Conservation (phyloP, 2,113 vertebrate genomes). For the Helogale parvula region DNA sequence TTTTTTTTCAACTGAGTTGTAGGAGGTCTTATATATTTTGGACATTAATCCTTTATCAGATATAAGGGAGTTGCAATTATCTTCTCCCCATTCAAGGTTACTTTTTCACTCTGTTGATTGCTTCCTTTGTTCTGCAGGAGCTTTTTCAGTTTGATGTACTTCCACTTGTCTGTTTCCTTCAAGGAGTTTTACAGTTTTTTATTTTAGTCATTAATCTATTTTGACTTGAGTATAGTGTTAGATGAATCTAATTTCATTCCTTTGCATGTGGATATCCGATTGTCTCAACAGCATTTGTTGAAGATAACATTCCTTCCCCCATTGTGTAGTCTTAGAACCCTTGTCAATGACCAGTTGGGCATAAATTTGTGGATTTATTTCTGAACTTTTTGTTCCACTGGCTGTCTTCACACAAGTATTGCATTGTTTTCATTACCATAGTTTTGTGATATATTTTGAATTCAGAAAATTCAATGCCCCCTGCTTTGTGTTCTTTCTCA, state of each 20-base stretch:
- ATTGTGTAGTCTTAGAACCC: background rate
- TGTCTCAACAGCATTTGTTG: background rate
- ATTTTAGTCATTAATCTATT: background rate
- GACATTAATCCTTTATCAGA: background rate
- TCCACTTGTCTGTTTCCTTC: background rate
- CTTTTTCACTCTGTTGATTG: background rate
- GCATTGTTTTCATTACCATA: background rate
- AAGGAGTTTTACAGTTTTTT: background rate
- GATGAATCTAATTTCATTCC: background rate
- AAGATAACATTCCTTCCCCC: background rate
- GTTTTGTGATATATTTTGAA: background rate
- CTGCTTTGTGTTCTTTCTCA: background rate
- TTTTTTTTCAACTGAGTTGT: background rate
- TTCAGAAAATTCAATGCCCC: background rate
- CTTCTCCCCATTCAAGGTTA: background rate
- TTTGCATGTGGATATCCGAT: background rate
- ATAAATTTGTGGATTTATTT: background rate
- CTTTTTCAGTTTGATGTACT: background rate
- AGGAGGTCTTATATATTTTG: background rate
- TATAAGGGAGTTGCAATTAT: background rate
- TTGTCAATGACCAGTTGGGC: background rate
- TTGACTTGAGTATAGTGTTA: background rate
- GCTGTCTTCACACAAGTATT: background rate
- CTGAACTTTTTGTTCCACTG: background rate
- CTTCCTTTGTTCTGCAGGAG: background rate